Base-by-base conservation (phyloP, 1,140 invertebrate genomes). In the Pseudomyrmex concolor region DNA sequence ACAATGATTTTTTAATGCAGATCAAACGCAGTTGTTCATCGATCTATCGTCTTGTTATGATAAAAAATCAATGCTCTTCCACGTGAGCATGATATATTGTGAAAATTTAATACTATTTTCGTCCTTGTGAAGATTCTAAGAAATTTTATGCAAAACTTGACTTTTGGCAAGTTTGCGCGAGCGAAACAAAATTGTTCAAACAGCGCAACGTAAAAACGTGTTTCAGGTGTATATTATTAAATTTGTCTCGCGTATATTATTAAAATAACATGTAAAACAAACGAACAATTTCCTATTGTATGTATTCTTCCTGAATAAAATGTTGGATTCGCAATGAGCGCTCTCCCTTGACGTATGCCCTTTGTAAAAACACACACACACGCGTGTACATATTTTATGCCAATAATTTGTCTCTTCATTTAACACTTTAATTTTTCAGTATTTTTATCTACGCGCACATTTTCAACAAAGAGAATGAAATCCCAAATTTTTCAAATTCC, bases 251-350 rank as follows among this genome's bases (percentile, higher is more conserved):
- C 34, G 34, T 34, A 34, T 34, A 7, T 34, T 34, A 34, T 7
- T 34, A 34, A 34, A 34, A 7, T 34, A 34, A 50, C 7, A 48
- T 70, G 15, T 80, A 17, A 60, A 50, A 13, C 34, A 50, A 15
- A 17, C 34, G 64, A 70, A 68, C 13, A 66, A 80, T 80, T 80
- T 71, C 71, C 60, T 66, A 80, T 68, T 54, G 19, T 78, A 55
- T 80, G 54, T 59, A 78, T 70, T 78, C 59, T 71, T 71, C 19
- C 54, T 59, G 76, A 80, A 80, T 80, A 80, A 80, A 80, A 71
- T 80, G 66, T 80, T 80, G 55, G 54, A 80, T 50, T 80, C 54
- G 34, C 34, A 71, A 70, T 78, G 15, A 78, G 54, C 50, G 17
- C 2, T 5, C 4, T 15, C 66, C 68, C 51, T 5, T 48, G 66